Evolutionary conservation across 2,888 invertebrate genomes (phyloP), one percentile per base, ranked within the genome.

Genomic region (Eledona agricola): DNA sequence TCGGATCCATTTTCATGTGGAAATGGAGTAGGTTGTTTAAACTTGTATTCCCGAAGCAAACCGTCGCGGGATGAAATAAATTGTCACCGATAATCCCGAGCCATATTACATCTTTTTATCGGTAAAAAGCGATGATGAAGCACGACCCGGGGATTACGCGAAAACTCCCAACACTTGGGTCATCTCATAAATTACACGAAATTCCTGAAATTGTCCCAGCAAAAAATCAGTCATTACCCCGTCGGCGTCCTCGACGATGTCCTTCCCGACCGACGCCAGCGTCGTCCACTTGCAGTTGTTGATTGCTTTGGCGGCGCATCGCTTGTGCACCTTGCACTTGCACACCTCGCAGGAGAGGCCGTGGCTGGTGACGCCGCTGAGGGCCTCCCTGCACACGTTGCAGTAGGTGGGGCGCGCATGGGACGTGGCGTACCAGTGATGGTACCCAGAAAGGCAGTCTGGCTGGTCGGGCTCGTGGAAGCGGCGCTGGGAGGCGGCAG

Each of bases 211-310:
- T n/a, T n/a, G n/a, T n/a, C n/a, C n/a, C n/a, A n/a, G n/a, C n/a
- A n/a, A n/a, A n/a, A n/a, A n/a, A n/a, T n/a, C n/a, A n/a, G 4
- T 19, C 6, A 12, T 42, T 75, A 93, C 93, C 79, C 95, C 93
- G 73, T 96, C 94, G 57, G 86, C 83, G 66, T 96, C 93, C 72
- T 96, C 96, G 35, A 96, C 92, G 46, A 96, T 89, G 64, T 96
- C 93, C 69, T 90, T 90, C n/a, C 96, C 96, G 47, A 98, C 88
- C 25, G 93, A 93, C 3, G 96, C 91, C 62, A 97, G 81, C 23
- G 96, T 96, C 63, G 95, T 97, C 97, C 97, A 97, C 75, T 98
- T 98, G 82, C 97, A 98, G 72, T 93, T 93, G 64, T 91, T 90
- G 69, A 91, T 89, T 43, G 96, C 94, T 70, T 94, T 91, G 45